phyloP scores from a whole-genome alignment of 2,797 vertebrate species.

The Pithecia hirsuta region DNA sequence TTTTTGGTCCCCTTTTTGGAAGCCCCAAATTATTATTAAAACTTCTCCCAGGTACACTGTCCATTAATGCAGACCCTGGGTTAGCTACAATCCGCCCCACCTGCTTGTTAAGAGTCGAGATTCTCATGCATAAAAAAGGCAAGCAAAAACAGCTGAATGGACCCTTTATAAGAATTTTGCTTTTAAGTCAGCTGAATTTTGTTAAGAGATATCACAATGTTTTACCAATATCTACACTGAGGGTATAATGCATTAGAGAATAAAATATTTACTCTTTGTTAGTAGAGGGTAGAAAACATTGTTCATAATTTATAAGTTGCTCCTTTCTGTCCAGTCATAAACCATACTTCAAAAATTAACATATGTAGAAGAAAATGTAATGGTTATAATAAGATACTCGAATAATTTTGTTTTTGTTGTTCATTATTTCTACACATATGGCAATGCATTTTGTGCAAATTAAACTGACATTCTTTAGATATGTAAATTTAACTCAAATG shows the following conservation, averaged over 20 bases:
- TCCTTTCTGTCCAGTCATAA: background rate
- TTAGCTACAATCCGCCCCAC: background rate
- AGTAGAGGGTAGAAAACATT: background rate
- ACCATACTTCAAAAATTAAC: background rate
- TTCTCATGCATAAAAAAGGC: background rate
- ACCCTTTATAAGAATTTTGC: background rate
- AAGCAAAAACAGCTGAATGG: background rate
- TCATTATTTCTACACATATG: background rate
- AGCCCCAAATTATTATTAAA: background rate
- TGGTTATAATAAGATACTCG: background rate
- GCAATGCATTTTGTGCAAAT: background rate
- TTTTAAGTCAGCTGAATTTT: background rate
- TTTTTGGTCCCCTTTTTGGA: background rate
- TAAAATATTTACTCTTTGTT: background rate
- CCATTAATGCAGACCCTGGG: background rate
- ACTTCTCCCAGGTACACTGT: background rate
- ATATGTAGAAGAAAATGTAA: background rate
- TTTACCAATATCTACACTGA: background rate
- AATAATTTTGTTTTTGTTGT: background rate
- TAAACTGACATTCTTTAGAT: background rate
- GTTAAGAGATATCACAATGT: background rate
- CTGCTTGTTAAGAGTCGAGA: background rate
- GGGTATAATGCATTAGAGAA: background rate
- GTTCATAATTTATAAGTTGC: background rate
- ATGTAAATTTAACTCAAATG: background rate